Percentiles rank a stretch among this genome's conserved stretches.
Evolutionary conservation across 2,888 invertebrate species (phyloP).

Genomic region (Caenorhabditis parvicauda): DNA sequence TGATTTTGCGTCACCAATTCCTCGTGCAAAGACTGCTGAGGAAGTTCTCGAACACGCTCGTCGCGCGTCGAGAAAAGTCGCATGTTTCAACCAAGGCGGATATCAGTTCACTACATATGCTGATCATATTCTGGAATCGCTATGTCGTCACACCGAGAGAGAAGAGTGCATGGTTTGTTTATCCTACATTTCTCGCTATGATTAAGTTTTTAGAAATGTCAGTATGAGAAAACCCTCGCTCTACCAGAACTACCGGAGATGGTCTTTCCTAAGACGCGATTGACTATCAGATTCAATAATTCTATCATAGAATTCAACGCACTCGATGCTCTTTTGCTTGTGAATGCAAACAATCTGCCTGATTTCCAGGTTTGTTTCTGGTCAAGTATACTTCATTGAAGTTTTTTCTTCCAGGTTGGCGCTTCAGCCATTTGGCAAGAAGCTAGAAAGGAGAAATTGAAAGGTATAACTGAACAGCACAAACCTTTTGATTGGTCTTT

Average conservation of each 20-base stretch:
- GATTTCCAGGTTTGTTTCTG: slow-evolving; percentile 38
- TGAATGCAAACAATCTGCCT: slow-evolving; percentile 66
- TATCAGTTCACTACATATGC: slow-evolving; percentile 26
- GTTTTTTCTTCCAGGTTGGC: slow-evolving; percentile 41
- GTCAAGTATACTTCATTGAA: slow-evolving; percentile 1
- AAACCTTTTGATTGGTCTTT: slow-evolving; percentile 84
- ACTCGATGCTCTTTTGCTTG: slow-evolving; percentile 82
- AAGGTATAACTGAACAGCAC: slow-evolving; percentile 25
- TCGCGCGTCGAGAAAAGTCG: no score
- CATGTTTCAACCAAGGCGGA: slow-evolving; percentile 14
- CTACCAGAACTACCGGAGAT: slow-evolving; percentile 77
- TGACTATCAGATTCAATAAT: slow-evolving; percentile 68
- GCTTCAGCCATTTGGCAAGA: slow-evolving; percentile 55
- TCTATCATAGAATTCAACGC: slow-evolving; percentile 79
- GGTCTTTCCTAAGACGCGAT: slow-evolving; percentile 89
- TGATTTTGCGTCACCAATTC: no score
- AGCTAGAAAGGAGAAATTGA: slow-evolving; percentile 33
- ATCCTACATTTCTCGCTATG: slow-evolving; percentile 13
- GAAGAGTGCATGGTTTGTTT: slow-evolving; percentile 15
- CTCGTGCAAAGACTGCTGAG: no score
- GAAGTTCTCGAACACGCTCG: no score
- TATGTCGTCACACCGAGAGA: slow-evolving; percentile 30
- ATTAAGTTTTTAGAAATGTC: slow-evolving; percentile 41
- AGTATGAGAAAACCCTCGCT: slow-evolving; percentile 37
- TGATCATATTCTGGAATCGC: slow-evolving; percentile 46